Evolutionary conservation across 2,888 invertebrate genomes (phyloP).

Genomic region (Drosophila paramelanica): DNA sequence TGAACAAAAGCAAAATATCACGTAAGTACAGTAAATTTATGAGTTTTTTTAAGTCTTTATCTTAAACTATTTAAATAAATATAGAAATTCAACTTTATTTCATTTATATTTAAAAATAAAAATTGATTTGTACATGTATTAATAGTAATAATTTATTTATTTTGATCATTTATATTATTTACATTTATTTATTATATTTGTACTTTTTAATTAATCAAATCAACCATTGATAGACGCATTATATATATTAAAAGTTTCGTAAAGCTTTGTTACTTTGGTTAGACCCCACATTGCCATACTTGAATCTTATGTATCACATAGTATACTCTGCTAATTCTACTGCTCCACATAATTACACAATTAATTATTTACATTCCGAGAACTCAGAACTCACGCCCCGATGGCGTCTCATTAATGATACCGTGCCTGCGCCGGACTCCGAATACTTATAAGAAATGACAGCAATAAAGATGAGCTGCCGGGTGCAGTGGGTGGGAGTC

Average conservation of each 20-base stretch:
- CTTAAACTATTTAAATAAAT: too few species aligned
- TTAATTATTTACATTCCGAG: constrained; percentile 46
- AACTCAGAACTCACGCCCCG: constrained; percentile 33
- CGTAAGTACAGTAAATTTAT: too few species aligned
- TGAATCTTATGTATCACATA: background rate
- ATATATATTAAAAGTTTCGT: background rate
- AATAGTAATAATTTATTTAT: too few species aligned
- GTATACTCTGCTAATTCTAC: background rate
- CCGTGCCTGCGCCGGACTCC: constrained; percentile 22
- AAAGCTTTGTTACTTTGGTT: background rate
- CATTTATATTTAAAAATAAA: too few species aligned
- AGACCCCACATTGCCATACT: background rate
- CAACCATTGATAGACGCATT: background rate
- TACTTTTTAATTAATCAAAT: background rate
- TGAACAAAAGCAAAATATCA: too few species aligned
- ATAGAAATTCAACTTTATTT: too few species aligned
- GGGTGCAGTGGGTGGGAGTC: background rate
- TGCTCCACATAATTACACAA: constrained; percentile 27
- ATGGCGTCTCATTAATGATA: constrained; percentile 38
- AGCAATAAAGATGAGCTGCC: constrained; percentile 50
- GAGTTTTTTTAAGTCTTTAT: too few species aligned
- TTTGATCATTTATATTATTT: too few species aligned
- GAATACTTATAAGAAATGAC: constrained; percentile 51
- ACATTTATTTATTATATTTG: too few species aligned
- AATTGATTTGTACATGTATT: too few species aligned